phyloP scores from a whole-genome alignment of 2,888 invertebrate species.

The Xylophagus ater region DNA sequence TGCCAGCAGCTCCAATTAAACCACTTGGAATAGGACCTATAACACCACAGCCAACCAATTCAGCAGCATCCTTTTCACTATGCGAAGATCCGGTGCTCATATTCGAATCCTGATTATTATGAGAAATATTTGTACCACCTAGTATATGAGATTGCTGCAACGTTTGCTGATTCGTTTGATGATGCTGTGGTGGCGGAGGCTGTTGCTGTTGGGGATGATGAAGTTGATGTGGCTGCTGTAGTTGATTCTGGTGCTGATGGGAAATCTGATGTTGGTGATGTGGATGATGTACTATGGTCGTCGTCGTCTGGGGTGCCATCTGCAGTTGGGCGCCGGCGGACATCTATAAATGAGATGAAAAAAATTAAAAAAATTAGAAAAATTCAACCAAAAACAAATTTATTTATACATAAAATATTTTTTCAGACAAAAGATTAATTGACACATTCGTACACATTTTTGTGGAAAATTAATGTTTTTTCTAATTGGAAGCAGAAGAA shows the following conservation, averaged over 20 bases:
- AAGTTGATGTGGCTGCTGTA: conserved; percentile 26
- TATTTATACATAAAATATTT: not conserved
- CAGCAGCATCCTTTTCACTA: conserved; percentile 73
- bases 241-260: conserved; percentile 24
- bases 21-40: no score
- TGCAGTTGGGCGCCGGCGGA: conserved; percentile 95
- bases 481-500: no score
- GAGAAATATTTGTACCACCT: conserved; percentile 24
- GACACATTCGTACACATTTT: no score
- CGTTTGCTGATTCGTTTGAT: conserved; percentile 19
- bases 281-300: conserved; percentile 38
- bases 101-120: conserved; percentile 89
- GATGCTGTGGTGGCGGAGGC: conserved; percentile 11
- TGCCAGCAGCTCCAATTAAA: conserved; percentile 35
- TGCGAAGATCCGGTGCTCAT: conserved; percentile 96
- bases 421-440: no score
- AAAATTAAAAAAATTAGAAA: conserved; percentile 9
- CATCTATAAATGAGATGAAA: conserved; percentile 51
- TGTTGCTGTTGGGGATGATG: conserved; percentile 24
- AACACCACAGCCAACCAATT: conserved; percentile 15
- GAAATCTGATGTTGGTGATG: conserved; percentile 31
- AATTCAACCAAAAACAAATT: conserved; percentile 5
- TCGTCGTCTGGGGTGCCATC: conserved; percentile 90
- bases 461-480: no score
- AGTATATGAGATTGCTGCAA: conserved; percentile 10